Evolutionary conservation across 2,797 vertebrate species (phyloP), one percentile per base, ranked within the genome.

Genomic region (Fistularia tabacaria): DNA sequence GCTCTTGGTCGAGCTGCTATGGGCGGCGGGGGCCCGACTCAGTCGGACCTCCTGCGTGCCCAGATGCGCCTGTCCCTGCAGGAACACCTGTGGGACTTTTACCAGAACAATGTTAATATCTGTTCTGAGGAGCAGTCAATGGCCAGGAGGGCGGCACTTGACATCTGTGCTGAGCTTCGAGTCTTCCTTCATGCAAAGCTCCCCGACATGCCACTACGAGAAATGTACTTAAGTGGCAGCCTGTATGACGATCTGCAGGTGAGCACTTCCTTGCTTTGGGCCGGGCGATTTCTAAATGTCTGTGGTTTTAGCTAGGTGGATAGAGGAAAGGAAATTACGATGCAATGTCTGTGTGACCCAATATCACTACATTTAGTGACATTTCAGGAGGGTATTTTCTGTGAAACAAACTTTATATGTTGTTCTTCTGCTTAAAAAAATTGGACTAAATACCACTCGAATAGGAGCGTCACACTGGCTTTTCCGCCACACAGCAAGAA

Each of bases 151-250:
- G 95, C 96, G 0, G 97, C 97, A 0, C 87, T 99, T 83, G 96
- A 99, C 72, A 98, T 99, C 82, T 99, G 97, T 9, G 89, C 95
- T 0, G 97, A 99, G 80, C 93, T 99, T 56, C 83, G 95, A 57
- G 87, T 94, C 64, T 99, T 98, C 74, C 92, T 99, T 41, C 94
- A 93, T 1, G 91, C 92, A 84, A 98, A 98, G 77, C 83, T 98
- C 73, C 96, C 97, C 0, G 96, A 99, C 88, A 98, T 99, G 96
- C 96, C 96, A 0, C 91, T 99, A 54, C 89, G 94, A 66, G 97
- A 99, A 80, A 98, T 98, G 95, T 98, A 98, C 88, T 91, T 99
- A 46, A 98, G 97, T 0, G 97, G 97, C 56, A 98, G 96, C 81
- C 92, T 99, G 37, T 98, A 96, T 1, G 96, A 99, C 0, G 96